Evolutionary conservation across 2,888 invertebrate genomes (phyloP), one percentile per base, ranked within the genome.

Genomic region (Poecilobothrus nobilitatus): DNA sequence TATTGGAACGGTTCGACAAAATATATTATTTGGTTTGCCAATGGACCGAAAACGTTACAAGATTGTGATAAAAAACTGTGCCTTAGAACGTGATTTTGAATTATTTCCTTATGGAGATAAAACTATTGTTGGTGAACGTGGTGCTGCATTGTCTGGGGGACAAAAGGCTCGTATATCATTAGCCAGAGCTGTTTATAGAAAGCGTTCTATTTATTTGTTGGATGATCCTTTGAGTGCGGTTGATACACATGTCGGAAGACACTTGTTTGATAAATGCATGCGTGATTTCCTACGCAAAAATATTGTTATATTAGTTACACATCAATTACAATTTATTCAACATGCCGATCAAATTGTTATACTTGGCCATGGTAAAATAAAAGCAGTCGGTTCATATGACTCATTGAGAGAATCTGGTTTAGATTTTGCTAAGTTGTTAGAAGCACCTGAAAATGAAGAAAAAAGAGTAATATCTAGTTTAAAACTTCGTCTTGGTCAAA

Each of bases 201-300:
- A 93, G 72, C 89, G 92, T 0, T 92, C 94, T 74, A 89, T 95
- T 73, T 95, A 94, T 78, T 81, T 96, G 20, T 82, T 96, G 68
- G 96, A 96, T 79, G 96, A 96, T 83, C 95, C 96, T 0, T 83
- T 96, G 61, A 91, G 94, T 71, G 95, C 95, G 0, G 95, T 96
- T 18, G 96, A 96, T 82, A 88, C 94, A 0, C 91, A 92, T 78
- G 95, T 96, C 1, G 93, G 94, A 1, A 88, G 91, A 6, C 91
- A 94, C 80, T 84, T 96, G 73, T 96, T 95, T 81, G 92, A 95
- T 71, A 78, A 81, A 67, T 82, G 82, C 65, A 81, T 82, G 78
- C 78, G 81, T 9, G 79, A 78, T 6, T 82, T 76, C 74, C 79
- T 94, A 68, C 83, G 83, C 63, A 84, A 85, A n/a, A 89, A 90